Evolutionary conservation across 2,113 vertebrate species (phyloP).

Genomic region (Romanogobio albipinnatus): DNA sequence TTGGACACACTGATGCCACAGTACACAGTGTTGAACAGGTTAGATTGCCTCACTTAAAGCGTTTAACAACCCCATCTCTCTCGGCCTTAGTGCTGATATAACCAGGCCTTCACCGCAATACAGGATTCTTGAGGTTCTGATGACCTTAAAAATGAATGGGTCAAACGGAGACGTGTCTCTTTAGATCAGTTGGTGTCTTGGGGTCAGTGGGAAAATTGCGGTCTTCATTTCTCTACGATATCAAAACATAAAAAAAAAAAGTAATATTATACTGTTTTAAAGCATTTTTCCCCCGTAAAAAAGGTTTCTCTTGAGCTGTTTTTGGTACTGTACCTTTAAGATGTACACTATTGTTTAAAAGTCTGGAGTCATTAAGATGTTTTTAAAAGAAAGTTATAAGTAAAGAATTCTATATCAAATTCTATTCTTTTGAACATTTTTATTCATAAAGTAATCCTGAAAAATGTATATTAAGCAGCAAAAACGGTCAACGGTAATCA

Average conservation of each 20-base stretch:
- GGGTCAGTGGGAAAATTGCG: not conserved
- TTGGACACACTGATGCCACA: not conserved
- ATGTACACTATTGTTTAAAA: no score
- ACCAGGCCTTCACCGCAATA: not conserved
- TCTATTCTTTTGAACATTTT: no score
- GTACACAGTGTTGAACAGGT: not conserved
- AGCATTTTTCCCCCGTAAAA: not conserved
- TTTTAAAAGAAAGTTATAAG: no score
- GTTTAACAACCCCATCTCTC: not conserved
- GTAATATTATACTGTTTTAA: not conserved
- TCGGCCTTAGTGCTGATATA: not conserved
- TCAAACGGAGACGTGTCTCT: not conserved
- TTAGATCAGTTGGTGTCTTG: not conserved
- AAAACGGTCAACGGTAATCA: no score
- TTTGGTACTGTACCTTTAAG: no score
- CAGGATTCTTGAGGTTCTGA: not conserved
- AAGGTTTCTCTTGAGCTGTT: no score
- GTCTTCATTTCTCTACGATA: not conserved
- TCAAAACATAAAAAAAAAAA: not conserved
- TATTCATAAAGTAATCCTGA: no score
- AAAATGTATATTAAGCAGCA: no score
- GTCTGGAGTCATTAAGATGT: no score
- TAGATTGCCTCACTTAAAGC: slow-evolving; percentile 15
- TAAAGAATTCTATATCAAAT: no score
- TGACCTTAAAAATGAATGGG: not conserved